Conservation (phyloP, 2,113 vertebrate genomes). For the Oncorhynchus mykiss region DNA sequence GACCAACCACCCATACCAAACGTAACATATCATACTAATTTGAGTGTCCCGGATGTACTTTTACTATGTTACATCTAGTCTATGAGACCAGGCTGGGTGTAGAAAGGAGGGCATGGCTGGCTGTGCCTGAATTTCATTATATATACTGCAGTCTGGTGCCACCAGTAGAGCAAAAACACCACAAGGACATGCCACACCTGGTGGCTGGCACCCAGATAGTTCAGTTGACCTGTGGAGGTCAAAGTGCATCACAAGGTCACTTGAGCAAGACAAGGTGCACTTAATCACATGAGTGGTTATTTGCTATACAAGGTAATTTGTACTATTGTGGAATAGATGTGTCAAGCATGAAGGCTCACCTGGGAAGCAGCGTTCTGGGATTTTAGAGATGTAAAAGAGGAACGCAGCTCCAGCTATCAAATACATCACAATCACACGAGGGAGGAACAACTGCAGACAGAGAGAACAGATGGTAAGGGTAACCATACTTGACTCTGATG, state of each 20-base stretch:
- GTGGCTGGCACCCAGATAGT: slow-evolving; percentile 97
- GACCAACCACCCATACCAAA: too few species aligned
- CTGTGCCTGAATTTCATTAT: slow-evolving; percentile 94
- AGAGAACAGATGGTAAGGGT: slow-evolving; percentile 7
- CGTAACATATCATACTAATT: too few species aligned
- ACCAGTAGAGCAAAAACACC: slow-evolving; percentile 97
- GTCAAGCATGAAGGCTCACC: slow-evolving; percentile 69
- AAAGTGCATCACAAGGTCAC: neutral
- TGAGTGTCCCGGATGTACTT: neutral
- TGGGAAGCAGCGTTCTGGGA: slow-evolving; percentile 96
- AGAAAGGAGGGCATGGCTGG: slow-evolving; percentile 75
- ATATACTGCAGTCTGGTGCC: slow-evolving; percentile 92
- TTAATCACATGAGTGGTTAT: neutral
- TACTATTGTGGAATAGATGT: too few species aligned
- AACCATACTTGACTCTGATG: too few species aligned
- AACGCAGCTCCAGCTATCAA: slow-evolving; percentile 90
- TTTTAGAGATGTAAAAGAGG: slow-evolving; percentile 95
- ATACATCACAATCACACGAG: slow-evolving; percentile 95
- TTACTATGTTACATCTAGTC: neutral
- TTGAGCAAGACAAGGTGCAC: neutral
- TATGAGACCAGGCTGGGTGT: neutral
- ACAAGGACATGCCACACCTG: slow-evolving; percentile 97
- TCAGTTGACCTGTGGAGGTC: slow-evolving; percentile 83
- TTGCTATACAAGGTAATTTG: neutral
- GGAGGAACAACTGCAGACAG: slow-evolving; percentile 87